Evolutionary conservation across 2,797 vertebrate species (phyloP).

Genomic region (Hipposideros larvatus): DNA sequence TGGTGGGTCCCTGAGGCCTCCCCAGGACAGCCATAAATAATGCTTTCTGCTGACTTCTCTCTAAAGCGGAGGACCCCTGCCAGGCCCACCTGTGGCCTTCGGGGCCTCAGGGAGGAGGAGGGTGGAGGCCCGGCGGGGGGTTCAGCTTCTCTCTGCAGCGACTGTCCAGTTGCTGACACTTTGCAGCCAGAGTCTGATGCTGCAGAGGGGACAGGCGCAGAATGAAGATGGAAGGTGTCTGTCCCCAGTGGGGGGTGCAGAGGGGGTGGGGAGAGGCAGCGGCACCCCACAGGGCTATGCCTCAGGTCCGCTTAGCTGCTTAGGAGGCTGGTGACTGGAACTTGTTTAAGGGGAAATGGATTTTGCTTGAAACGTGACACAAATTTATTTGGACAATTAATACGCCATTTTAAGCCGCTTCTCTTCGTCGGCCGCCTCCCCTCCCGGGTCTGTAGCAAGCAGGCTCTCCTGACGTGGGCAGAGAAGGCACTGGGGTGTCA

Average conservation of each 20-base stretch:
- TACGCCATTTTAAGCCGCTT: not conserved
- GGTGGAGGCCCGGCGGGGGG: not conserved
- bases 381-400: slow-evolving; percentile 65
- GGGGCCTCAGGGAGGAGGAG: not conserved
- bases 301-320: not conserved
- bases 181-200: not conserved
- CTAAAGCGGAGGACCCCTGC: not conserved
- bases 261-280: not conserved
- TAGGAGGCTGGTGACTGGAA: not conserved
- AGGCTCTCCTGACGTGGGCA: not conserved
- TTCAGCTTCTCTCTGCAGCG: not conserved
- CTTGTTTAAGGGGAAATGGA: slow-evolving; percentile 23
- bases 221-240: not conserved
- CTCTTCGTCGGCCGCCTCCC: not conserved
- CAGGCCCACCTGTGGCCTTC: not conserved
- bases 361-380: slow-evolving; percentile 44
- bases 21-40: not conserved
- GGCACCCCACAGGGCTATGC: not conserved
- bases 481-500: not conserved
- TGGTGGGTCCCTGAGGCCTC: rapidly evolving
- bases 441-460: not conserved
- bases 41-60: not conserved
- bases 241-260: rapidly evolving
- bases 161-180: not conserved
- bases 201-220: not conserved